Conservation (phyloP, 2,797 vertebrate species). For the Eospalax fontanierii region DNA sequence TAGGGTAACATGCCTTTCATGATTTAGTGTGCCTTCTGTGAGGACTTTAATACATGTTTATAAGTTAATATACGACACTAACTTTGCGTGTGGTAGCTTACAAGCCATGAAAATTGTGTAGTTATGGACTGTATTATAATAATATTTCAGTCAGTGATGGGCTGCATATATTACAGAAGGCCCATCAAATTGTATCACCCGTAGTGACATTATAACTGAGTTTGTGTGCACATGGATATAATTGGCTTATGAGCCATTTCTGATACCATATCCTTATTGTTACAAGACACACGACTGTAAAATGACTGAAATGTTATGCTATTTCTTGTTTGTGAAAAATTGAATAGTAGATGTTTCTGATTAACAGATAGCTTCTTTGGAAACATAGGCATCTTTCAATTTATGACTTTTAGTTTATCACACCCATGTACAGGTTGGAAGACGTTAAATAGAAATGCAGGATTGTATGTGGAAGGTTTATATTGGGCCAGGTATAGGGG, state of each 20-base stretch:
- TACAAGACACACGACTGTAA: not conserved
- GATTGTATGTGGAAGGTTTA: not conserved
- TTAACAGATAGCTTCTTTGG: not conserved
- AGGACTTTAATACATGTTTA: not conserved
- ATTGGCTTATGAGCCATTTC: not conserved
- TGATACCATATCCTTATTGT: not conserved
- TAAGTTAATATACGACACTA: not conserved
- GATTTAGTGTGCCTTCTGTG: slow-evolving; percentile 40
- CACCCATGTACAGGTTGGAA: not conserved
- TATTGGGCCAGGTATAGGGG: not conserved
- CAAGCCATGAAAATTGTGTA: not conserved
- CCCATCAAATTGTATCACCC: not conserved
- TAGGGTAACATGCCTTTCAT: not conserved
- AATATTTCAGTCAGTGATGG: not conserved
- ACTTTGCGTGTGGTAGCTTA: slow-evolving; percentile 7
- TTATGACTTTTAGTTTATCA: not conserved
- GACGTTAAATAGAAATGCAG: not conserved
- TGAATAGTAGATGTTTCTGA: not conserved
- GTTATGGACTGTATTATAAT: not conserved
- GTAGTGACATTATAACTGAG: not conserved
- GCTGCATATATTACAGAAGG: not conserved
- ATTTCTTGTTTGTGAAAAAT: slow-evolving; percentile 34
- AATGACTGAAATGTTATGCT: not conserved
- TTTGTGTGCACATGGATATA: not conserved
- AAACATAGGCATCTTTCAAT: not conserved